These are phyloP conservation scores for Exocentrus adspersus DNA, from an alignment of 2,888 invertebrate genomes.

Conservation along the genomic window DNA sequence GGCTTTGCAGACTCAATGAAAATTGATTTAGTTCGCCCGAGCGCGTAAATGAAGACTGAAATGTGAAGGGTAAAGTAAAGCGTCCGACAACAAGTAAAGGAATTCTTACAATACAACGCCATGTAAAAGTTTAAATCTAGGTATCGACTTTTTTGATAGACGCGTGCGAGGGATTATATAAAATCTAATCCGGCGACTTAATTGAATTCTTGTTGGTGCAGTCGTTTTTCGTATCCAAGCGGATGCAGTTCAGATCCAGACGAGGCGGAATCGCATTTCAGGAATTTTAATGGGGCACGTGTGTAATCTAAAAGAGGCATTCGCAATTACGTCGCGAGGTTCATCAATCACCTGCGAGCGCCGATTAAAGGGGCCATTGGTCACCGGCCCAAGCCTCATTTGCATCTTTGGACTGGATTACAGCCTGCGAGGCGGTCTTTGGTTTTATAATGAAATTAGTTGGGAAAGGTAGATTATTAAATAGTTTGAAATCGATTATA, in stretches of 20 bases:
- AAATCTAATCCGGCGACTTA: too few relatives aligned
- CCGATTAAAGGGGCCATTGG: slow-evolving; percentile 36
- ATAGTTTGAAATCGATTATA: too few relatives aligned
- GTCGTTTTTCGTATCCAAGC: too few relatives aligned
- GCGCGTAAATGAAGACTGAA: slow-evolving; percentile 11
- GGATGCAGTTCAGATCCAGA: too few relatives aligned
- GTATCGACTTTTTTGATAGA: too few relatives aligned
- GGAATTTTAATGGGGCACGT: slow-evolving; percentile 42
- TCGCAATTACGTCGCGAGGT: slow-evolving; percentile 38
- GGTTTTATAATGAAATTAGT: not conserved
- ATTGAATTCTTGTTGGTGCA: too few relatives aligned
- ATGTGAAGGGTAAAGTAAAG: not conserved
- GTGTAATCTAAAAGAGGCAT: slow-evolving; percentile 40
- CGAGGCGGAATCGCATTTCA: not conserved
- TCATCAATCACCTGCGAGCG: slow-evolving; percentile 35
- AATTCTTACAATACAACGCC: not conserved
- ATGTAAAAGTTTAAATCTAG: too few relatives aligned
- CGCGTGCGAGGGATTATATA: too few relatives aligned
- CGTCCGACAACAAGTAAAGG: not conserved
- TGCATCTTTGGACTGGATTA: slow-evolving; percentile 33
- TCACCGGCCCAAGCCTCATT: slow-evolving; percentile 38
- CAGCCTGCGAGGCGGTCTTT: not conserved
- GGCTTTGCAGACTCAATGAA: slow-evolving; percentile 17
- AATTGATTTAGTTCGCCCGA: slow-evolving; percentile 18
- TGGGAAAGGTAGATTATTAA: not conserved